Evolutionary conservation across 2,113 vertebrate species (phyloP).

Genomic region (Athene noctua): DNA sequence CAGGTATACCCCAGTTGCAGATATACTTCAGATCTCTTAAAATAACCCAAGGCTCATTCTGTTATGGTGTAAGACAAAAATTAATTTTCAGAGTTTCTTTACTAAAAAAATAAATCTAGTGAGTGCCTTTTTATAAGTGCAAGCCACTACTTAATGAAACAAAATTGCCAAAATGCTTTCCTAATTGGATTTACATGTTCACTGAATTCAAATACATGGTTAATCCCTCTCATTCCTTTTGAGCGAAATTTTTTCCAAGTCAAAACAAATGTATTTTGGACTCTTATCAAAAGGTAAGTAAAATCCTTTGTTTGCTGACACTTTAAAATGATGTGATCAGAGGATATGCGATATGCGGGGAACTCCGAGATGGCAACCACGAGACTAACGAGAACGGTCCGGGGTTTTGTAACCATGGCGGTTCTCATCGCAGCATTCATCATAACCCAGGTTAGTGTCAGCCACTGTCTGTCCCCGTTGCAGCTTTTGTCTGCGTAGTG

Average conservation of each 20-base stretch:
- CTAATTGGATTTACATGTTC: background rate
- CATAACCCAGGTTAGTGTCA: slow-evolving; percentile 33
- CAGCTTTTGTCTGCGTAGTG: slow-evolving; percentile 14
- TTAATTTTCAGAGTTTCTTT: background rate
- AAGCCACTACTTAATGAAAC: background rate
- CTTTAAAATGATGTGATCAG: background rate
- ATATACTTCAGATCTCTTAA: background rate
- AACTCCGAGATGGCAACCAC: slow-evolving; percentile 4
- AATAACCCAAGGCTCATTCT: background rate
- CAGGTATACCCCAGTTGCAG: background rate
- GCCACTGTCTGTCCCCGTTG: background rate
- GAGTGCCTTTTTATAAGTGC: background rate
- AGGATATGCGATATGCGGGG: background rate
- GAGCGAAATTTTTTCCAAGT: background rate
- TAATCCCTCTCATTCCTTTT: background rate
- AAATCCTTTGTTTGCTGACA: slow-evolving; percentile 14
- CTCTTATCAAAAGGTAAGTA: background rate
- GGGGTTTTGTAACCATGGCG: slow-evolving; percentile 18
- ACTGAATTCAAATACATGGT: background rate
- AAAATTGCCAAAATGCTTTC: background rate
- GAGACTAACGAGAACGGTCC: slow-evolving; percentile 3
- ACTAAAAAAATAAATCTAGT: background rate
- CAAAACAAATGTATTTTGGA: background rate
- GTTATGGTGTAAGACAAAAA: background rate
- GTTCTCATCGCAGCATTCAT: slow-evolving; percentile 16